A percentile compares a stretch with the other conserved stretches of the same genome.
These are phyloP conservation scores for Epistrophe eligans DNA, from an alignment of 2,888 invertebrate genomes.

Conservation along the genomic window DNA sequence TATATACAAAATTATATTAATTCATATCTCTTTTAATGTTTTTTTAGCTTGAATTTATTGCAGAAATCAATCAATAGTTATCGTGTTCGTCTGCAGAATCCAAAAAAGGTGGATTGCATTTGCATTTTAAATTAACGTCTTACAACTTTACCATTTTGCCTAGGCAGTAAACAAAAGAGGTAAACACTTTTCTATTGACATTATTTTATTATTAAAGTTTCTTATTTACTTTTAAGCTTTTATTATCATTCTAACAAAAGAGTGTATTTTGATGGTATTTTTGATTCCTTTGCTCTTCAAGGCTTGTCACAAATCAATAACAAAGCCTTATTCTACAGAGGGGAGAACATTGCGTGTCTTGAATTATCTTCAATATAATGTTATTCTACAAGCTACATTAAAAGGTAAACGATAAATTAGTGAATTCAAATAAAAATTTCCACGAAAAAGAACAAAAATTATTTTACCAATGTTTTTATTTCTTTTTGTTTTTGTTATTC, in stretches of 20 bases:
- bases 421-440: constrained; percentile 2
- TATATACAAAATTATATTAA: no score
- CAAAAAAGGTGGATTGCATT: no score
- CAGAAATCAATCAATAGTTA: no score
- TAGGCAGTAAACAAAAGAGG: no score
- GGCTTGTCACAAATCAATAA: constrained; percentile 13
- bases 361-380: neutral
- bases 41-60: no score
- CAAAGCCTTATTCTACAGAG: neutral
- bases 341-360: constrained; percentile 8
- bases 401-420: neutral
- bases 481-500: neutral
- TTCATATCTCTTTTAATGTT: no score
- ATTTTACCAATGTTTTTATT: neutral
- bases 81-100: no score
- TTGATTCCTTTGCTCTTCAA: constrained; percentile 7
- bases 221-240: neutral
- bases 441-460: neutral
- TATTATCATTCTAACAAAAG: neutral
- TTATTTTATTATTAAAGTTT: neutral
- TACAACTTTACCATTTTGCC: neutral
- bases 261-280: no score
- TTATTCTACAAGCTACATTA: neutral
- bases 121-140: no score
- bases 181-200: no score